A percentile compares a stretch with the other conserved stretches of the same genome.
These are phyloP conservation scores for Tenthredo livida DNA, from an alignment of 2,888 invertebrate species.

Conservation along the genomic window DNA sequence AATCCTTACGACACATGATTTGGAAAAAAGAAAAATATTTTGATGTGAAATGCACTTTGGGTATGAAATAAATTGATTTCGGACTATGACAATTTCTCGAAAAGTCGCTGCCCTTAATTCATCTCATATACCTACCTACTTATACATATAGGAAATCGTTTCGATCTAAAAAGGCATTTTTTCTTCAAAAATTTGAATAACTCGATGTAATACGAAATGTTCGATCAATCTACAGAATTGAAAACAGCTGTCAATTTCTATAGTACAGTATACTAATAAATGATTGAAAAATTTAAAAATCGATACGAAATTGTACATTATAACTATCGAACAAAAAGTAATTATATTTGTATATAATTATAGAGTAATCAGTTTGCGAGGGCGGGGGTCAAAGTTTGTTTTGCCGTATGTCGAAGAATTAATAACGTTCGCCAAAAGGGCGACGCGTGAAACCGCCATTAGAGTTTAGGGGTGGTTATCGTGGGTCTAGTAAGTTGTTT, in stretches of 20 bases:
- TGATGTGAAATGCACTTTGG: too few relatives aligned
- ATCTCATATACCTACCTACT: too few relatives aligned
- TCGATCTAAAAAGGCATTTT: background rate
- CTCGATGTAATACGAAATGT: too few relatives aligned
- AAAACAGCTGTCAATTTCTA: background rate
- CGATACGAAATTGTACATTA: background rate
- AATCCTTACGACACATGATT: too few relatives aligned
- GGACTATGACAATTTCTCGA: too few relatives aligned
- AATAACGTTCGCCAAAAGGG: conserved; percentile 37
- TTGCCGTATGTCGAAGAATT: conserved; percentile 22
- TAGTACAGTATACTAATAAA: background rate
- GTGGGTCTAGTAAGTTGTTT: conserved; percentile 17
- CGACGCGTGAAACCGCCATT: conserved; percentile 41
- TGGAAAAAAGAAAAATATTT: too few relatives aligned
- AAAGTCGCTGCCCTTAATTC: too few relatives aligned
- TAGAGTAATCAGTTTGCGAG: background rate
- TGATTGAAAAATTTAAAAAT: background rate
- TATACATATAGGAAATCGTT: background rate
- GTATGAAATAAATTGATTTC: too few relatives aligned
- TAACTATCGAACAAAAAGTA: background rate
- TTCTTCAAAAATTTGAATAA: background rate
- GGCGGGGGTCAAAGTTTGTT: background rate
- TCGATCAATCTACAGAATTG: background rate
- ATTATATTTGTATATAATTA: background rate
- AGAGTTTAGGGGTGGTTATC: conserved; percentile 40